These are phyloP conservation scores for Melolontha melolontha DNA, from an alignment of 2,888 invertebrate species.

Conservation along the genomic window DNA sequence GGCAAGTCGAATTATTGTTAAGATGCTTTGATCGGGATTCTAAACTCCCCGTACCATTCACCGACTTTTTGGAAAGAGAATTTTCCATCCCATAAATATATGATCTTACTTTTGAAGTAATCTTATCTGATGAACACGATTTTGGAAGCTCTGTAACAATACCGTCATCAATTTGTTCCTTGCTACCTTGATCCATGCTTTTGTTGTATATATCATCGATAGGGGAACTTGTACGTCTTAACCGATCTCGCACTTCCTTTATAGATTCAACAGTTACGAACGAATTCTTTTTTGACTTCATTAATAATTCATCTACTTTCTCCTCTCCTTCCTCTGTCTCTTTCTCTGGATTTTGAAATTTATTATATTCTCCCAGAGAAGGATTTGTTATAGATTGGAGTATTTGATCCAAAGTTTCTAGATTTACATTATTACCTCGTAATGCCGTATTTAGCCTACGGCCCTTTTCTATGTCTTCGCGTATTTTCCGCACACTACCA, in stretches of 20 bases:
- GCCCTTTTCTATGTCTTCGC: constrained; percentile 70
- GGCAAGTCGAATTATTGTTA: constrained; percentile 56
- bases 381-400: constrained; percentile 63
- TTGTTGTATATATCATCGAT: constrained; percentile 58
- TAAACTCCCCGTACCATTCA: constrained; percentile 65
- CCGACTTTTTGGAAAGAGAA: constrained; percentile 57
- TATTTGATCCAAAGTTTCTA: constrained; percentile 69
- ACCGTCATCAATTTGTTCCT: constrained; percentile 64
- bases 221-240: constrained; percentile 69
- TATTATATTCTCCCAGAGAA: constrained; percentile 52
- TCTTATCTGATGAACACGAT: constrained; percentile 7
- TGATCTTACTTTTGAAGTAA: constrained; percentile 60
- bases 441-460: constrained; percentile 68
- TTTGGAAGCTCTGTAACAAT: constrained; percentile 63
- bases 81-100: constrained; percentile 67
- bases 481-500: constrained; percentile 69
- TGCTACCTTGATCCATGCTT: constrained; percentile 39
- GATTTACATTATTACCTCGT: constrained; percentile 68
- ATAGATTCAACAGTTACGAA: constrained; percentile 73
- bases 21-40: constrained; percentile 65
- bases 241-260: constrained; percentile 71
- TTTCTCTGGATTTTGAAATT: constrained; percentile 49
- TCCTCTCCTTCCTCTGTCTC: constrained; percentile 54
- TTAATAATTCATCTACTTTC: constrained; percentile 46
- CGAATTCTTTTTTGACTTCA: constrained; percentile 62